Evolutionary conservation across 2,797 vertebrate genomes (phyloP).

Genomic region (Sitta carolinensis): DNA sequence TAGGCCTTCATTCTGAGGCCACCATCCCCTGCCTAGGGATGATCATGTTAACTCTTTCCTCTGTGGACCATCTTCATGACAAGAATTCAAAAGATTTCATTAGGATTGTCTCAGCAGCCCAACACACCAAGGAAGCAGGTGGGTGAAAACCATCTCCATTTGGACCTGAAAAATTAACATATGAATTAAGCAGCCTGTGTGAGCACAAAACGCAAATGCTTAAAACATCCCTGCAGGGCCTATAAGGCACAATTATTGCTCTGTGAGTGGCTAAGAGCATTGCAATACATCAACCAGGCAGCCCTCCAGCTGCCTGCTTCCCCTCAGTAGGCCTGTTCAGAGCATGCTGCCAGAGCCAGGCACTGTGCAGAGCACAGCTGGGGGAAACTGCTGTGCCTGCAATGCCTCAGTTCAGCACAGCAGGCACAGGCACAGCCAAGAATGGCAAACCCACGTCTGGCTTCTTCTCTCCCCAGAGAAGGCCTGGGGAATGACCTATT

Average conservation of each 20-base stretch:
- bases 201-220: constrained; percentile 11
- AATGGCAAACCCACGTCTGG: not conserved
- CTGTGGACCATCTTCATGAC: not conserved
- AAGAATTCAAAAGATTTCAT: not conserved
- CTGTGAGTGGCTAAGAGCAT: not conserved
- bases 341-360: not conserved
- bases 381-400: not conserved
- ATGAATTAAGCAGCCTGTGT: constrained; percentile 1
- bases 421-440: not conserved
- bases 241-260: not conserved
- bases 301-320: not conserved
- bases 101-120: not conserved
- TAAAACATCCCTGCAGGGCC: constrained; percentile 4
- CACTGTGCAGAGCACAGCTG: not conserved
- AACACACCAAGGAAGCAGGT: not conserved
- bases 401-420: not conserved
- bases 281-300: not conserved
- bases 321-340: not conserved
- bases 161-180: not conserved
- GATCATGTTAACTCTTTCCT: not conserved
- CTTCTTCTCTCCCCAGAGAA: not conserved
- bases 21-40: not conserved
- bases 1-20: not conserved
- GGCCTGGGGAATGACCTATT: not conserved
- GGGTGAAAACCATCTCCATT: not conserved